Evolutionary conservation across 2,888 invertebrate genomes (phyloP).

Genomic region (Melanargia galathea): DNA sequence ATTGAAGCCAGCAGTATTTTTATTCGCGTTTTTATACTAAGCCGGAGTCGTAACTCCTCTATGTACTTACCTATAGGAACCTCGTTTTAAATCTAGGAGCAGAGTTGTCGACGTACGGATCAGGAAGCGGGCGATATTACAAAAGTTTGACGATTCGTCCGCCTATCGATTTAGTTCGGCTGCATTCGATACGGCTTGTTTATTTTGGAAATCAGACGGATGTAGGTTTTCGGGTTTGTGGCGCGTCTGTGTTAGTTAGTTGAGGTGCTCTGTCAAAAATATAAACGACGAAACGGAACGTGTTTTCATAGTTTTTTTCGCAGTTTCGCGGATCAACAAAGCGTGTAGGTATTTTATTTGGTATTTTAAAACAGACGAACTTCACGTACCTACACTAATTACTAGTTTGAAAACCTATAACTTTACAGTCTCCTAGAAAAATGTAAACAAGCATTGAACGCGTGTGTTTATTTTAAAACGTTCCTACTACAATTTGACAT

Average conservation of each 20-base stretch:
- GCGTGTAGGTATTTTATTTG: conserved; percentile 1
- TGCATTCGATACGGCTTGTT: conserved; percentile 64
- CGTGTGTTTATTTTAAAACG: too few species aligned
- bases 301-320: conserved; percentile 48
- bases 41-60: too few species aligned
- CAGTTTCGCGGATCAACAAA: conserved; percentile 58
- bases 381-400: background rate
- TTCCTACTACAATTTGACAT: too few species aligned
- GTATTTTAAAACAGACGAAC: background rate
- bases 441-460: too few species aligned
- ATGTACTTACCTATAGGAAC: background rate
- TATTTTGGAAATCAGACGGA: conserved; percentile 71
- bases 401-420: background rate
- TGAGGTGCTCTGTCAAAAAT: conserved; percentile 39
- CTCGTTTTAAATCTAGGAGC: conserved; percentile 11
- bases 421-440: too few species aligned
- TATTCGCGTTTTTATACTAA: background rate
- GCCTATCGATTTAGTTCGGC: conserved; percentile 72
- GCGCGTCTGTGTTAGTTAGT: conserved; percentile 58
- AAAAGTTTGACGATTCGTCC: conserved; percentile 74
- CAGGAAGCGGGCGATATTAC: conserved; percentile 53
- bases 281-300: conserved; percentile 34
- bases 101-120: conserved; percentile 40
- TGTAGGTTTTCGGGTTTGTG: conserved; percentile 80
- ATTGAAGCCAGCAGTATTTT: background rate